phyloP scores from a whole-genome alignment of 2,113 vertebrate species.

The Phaetusa simplex region DNA sequence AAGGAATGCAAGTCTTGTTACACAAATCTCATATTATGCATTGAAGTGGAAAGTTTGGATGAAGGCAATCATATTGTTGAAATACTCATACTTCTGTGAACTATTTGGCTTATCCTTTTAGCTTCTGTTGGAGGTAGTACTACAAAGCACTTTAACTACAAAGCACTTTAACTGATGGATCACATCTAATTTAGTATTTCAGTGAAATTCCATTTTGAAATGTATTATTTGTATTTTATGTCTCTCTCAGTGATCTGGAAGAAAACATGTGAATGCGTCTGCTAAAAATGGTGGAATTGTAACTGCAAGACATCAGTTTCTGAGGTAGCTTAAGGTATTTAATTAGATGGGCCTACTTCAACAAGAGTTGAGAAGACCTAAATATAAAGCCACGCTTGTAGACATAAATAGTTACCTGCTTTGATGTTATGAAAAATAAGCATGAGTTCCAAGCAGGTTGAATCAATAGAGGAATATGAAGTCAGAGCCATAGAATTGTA shows the following conservation, averaged over 20 bases:
- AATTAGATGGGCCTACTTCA: neutral
- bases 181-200: neutral
- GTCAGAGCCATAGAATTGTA: neutral
- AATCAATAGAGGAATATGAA: neutral
- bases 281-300: neutral
- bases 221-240: neutral
- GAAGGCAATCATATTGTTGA: neutral
- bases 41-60: neutral
- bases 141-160: neutral
- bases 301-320: neutral
- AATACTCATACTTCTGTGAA: neutral
- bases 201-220: neutral
- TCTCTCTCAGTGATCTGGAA: neutral
- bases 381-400: neutral
- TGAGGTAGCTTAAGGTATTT: neutral
- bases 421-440: neutral
- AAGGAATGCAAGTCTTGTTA: neutral
- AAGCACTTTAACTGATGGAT: neutral
- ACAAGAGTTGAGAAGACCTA: neutral
- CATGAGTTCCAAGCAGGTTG: neutral
- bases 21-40: neutral
- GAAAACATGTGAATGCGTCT: neutral
- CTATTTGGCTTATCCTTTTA: neutral
- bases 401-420: neutral
- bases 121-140: neutral